phyloP scores from a whole-genome alignment of 1,140 invertebrate genomes.

The Cephus cinctus region DNA sequence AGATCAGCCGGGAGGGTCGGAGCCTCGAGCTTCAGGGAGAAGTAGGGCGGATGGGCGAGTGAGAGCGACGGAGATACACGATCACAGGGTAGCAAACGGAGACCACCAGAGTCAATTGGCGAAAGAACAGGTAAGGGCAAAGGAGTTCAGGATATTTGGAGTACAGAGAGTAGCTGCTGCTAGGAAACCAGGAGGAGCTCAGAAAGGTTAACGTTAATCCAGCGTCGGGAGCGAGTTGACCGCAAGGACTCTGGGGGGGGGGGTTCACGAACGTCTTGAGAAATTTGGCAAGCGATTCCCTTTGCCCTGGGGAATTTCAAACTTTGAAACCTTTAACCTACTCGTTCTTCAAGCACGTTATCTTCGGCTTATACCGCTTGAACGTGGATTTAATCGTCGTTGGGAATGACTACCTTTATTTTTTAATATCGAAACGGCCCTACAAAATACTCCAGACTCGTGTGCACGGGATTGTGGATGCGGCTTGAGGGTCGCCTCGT shows the following conservation, averaged over 20 bases:
- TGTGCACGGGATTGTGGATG: no score
- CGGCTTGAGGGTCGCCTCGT: no score
- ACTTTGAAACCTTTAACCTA: no score
- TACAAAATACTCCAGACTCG: no score
- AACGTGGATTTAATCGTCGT: no score
- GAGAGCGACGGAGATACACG: conserved; percentile 13
- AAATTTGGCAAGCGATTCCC: no score
- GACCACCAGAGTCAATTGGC: conserved; percentile 7
- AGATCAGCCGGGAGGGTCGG: not conserved
- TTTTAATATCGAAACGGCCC: no score
- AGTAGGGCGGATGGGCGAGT: conserved; percentile 14
- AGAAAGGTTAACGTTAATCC: conserved; percentile 38
- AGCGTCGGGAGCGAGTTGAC: conserved; percentile 20
- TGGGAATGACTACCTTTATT: no score
- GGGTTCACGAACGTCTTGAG: no score
- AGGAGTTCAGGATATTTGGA: conserved; percentile 4
- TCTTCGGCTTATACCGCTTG: no score
- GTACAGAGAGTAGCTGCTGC: conserved; percentile 4
- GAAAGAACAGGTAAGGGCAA: conserved; percentile 1
- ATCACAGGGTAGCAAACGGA: not conserved
- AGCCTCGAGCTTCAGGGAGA: not conserved
- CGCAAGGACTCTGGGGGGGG: conserved; percentile 1
- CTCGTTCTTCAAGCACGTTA: no score
- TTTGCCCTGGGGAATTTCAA: no score
- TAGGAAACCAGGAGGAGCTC: conserved; percentile 12